Evolutionary conservation across 1,140 invertebrate genomes (phyloP).

Genomic region (Lasioglossum albipes): DNA sequence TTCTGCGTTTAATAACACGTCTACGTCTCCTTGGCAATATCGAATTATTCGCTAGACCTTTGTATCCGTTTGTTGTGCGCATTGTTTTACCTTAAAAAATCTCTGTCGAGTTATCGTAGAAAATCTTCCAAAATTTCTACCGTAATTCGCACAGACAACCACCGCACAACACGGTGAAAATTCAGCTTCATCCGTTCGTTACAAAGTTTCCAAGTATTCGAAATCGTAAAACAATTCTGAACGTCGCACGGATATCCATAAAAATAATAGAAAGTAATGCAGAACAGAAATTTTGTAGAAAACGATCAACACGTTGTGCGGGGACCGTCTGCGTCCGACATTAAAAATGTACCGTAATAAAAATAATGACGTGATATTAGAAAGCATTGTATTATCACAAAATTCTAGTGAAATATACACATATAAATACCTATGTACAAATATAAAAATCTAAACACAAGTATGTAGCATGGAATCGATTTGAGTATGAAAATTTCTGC

Average conservation of each 20-base stretch:
- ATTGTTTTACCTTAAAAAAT: neutral
- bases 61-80: constrained; percentile 24
- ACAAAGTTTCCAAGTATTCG: too few relatives aligned
- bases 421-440: constrained; percentile 6
- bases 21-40: neutral
- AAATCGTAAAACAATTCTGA: too few relatives aligned
- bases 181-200: too few relatives aligned
- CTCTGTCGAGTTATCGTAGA: neutral
- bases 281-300: too few relatives aligned
- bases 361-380: neutral
- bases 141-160: neutral
- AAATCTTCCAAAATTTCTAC: constrained; percentile 32
- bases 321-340: too few relatives aligned
- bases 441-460: neutral
- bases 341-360: neutral
- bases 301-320: too few relatives aligned
- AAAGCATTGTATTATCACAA: neutral
- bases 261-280: too few relatives aligned
- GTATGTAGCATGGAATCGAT: neutral
- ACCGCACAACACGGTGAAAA: too few relatives aligned
- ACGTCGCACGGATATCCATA: too few relatives aligned
- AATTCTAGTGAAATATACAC: neutral
- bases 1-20: neutral
- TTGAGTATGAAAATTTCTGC: neutral
- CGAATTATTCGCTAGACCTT: neutral